phyloP scores from a whole-genome alignment of 2,797 vertebrate species.

The Centropyge bicolor region DNA sequence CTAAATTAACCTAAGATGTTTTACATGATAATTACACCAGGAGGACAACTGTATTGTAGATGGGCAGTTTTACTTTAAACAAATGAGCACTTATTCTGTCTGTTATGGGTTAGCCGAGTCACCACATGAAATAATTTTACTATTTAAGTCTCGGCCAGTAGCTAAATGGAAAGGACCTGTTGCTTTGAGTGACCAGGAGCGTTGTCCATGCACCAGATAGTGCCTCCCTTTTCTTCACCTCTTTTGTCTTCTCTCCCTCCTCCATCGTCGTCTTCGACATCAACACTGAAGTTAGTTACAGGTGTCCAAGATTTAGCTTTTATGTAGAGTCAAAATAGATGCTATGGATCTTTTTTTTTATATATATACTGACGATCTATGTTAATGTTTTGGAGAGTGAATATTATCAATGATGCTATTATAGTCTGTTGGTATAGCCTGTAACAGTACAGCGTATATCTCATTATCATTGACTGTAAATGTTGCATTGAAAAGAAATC shows the following conservation, averaged over 20 bases:
- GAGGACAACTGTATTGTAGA: constrained; percentile 32
- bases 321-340: constrained; percentile 47
- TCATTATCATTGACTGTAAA: constrained; percentile 60
- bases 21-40: constrained; percentile 34
- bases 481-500: constrained; percentile 56
- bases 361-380: constrained; percentile 41
- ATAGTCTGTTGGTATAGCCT: constrained; percentile 55
- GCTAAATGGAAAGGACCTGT: constrained; percentile 68
- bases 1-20: constrained; percentile 40
- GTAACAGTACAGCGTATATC: constrained; percentile 46
- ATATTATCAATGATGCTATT: constrained; percentile 69
- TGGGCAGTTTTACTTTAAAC: constrained; percentile 19
- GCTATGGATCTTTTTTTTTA: constrained; percentile 47
- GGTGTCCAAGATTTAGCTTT: constrained; percentile 49
- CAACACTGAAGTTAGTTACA: constrained; percentile 44
- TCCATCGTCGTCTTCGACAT: constrained; percentile 38
- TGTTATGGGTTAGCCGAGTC: constrained; percentile 39
- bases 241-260: constrained; percentile 40
- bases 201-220: constrained; percentile 77
- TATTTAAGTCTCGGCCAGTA: constrained; percentile 49
- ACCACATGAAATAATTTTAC: constrained; percentile 28
- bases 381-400: constrained; percentile 62
- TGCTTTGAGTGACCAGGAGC: constrained; percentile 62
- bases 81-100: constrained; percentile 50
- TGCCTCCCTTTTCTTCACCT: constrained; percentile 78